Evolutionary conservation across 1,140 invertebrate genomes (phyloP).

Genomic region (Rhyacophila brunnea): DNA sequence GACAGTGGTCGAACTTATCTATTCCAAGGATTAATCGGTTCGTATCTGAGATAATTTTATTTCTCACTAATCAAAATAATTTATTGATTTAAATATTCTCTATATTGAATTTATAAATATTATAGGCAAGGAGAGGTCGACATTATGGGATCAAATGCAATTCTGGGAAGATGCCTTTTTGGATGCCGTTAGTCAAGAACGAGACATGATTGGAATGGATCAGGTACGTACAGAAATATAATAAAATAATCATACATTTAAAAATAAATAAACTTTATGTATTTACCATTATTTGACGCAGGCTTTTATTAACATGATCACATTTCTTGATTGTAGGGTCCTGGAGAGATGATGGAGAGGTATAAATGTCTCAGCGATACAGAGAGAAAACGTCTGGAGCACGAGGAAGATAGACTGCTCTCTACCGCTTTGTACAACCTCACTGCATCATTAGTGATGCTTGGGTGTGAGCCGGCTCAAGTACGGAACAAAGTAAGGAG

Average conservation of each 20-base stretch:
- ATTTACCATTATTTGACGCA: neutral
- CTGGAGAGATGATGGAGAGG: slow-evolving; percentile 98
- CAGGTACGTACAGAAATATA: slow-evolving; percentile 54
- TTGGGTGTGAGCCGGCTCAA: slow-evolving; percentile 83
- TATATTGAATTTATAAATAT: no score
- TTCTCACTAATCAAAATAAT: neutral
- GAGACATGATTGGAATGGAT: slow-evolving; percentile 99
- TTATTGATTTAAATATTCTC: neutral
- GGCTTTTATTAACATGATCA: neutral
- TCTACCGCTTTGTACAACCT: slow-evolving; percentile 96
- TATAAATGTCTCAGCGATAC: slow-evolving; percentile 92
- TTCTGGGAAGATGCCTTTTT: slow-evolving; percentile 99
- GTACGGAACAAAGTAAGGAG: slow-evolving; percentile 90
- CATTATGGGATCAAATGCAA: slow-evolving; percentile 99
- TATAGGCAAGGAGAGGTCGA: slow-evolving; percentile 63
- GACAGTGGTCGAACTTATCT: slow-evolving; percentile 86
- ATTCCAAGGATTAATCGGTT: slow-evolving; percentile 79
- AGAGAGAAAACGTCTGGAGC: slow-evolving; percentile 93
- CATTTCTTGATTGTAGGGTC: slow-evolving; percentile 58
- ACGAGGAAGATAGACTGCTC: slow-evolving; percentile 95
- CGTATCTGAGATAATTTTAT: neutral
- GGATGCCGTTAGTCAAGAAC: slow-evolving; percentile 97
- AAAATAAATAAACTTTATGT: no score
- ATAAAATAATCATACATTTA: no score
- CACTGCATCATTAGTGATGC: slow-evolving; percentile 94